Evolutionary conservation across 2,888 invertebrate species (phyloP).

Genomic region (Bursaphelenchus okinawaensis): DNA sequence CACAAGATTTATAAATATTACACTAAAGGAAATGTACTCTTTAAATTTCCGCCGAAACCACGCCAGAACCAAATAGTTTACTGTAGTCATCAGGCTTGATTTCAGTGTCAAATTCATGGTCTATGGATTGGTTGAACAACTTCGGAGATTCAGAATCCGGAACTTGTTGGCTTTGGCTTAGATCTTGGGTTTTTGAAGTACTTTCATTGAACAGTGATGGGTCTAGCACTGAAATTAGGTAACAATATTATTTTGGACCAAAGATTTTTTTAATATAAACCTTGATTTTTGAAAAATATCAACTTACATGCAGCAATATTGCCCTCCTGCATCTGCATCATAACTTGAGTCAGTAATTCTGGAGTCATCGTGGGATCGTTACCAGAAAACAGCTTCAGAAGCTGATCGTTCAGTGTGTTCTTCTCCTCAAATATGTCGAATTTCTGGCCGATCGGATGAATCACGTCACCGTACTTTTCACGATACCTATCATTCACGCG

Average conservation of each 20-base stretch:
- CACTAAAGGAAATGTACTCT: no score
- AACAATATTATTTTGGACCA: no score
- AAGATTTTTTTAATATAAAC: no score
- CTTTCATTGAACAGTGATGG: not conserved
- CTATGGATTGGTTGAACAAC: no score
- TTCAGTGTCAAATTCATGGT: no score
- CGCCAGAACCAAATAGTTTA: no score
- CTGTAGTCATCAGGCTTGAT: no score
- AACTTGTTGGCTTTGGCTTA: not conserved
- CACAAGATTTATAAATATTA: no score
- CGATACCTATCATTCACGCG: constrained; percentile 39
- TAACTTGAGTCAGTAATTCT: not conserved
- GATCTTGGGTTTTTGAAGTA: not conserved
- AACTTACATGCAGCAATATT: not conserved
- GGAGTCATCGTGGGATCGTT: not conserved
- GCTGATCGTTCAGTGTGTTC: no score
- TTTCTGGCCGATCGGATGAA: not conserved
- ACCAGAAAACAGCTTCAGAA: not conserved
- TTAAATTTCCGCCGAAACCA: no score
- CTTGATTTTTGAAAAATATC: no score
- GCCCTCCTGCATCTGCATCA: not conserved
- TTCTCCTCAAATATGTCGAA: no score
- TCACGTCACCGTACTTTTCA: not conserved
- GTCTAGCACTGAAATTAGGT: not conserved
- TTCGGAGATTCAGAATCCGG: not conserved